phyloP scores from a whole-genome alignment of 2,113 vertebrate species.

The Ranitomeya imitator region DNA sequence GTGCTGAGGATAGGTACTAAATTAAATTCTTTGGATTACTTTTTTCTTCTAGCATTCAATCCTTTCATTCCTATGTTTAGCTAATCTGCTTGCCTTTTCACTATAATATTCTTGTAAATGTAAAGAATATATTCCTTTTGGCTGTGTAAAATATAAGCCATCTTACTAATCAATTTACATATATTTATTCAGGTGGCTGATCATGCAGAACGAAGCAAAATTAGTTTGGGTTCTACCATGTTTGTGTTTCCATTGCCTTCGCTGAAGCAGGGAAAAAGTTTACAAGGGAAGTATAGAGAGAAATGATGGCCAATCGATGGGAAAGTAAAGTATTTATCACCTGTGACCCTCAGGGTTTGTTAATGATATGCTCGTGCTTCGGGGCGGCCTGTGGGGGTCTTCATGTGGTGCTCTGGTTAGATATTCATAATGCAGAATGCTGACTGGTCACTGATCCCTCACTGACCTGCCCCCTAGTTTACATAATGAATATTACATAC shows the following conservation, averaged over 20 bases:
- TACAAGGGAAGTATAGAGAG: background rate
- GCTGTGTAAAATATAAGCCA: constrained; percentile 22
- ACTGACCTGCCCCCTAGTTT: no score
- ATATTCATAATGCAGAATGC: no score
- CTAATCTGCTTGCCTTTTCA: constrained; percentile 28
- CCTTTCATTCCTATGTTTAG: constrained; percentile 9
- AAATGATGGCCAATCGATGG: background rate
- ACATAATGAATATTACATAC: no score
- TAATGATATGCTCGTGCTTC: no score
- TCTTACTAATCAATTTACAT: constrained; percentile 44
- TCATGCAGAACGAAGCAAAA: constrained; percentile 30
- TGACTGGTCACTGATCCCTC: no score
- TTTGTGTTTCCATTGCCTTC: constrained; percentile 1
- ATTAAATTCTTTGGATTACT: constrained; percentile 31
- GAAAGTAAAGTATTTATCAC: background rate
- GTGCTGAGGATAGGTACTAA: constrained; percentile 13
- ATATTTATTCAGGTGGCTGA: constrained; percentile 33
- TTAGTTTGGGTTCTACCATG: background rate
- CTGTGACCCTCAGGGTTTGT: background rate
- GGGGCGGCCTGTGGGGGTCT: no score
- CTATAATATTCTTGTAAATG: constrained; percentile 10
- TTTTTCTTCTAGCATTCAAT: constrained; percentile 24
- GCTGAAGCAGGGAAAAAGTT: background rate
- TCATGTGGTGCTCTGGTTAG: no score
- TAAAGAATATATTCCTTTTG: constrained; percentile 39